A percentile compares a stretch with the other conserved stretches of the same genome.
These are phyloP conservation scores for Phenganax marumi DNA, from an alignment of 92 coral and sea anemone genomes.

Conservation along the genomic window DNA sequence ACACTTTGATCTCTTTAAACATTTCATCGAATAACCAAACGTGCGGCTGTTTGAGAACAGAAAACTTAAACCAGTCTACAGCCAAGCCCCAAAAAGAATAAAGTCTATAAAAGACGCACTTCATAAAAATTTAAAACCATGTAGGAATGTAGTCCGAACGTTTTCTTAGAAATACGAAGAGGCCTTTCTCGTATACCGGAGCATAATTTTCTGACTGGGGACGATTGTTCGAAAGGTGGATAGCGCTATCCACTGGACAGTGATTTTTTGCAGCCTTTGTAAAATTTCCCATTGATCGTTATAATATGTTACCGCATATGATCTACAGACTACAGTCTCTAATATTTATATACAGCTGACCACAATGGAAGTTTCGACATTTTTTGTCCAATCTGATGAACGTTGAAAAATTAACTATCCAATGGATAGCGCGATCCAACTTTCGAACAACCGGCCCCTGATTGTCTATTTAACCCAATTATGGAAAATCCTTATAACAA, in stretches of 20 bases:
- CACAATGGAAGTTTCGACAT: no score
- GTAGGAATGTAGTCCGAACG: neutral
- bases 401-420: no score
- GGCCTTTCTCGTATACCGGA: neutral
- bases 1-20: neutral
- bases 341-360: no score
- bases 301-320: no score
- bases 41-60: neutral
- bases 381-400: no score
- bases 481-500: neutral
- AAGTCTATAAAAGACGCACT: neutral
- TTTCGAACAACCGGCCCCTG: no score
- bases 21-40: conserved; percentile 5
- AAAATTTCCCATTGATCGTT: no score
- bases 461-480: neutral
- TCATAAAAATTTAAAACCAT: neutral
- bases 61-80: neutral
- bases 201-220: neutral
- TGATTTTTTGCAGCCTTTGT: no score
- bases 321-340: no score
- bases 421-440: no score
- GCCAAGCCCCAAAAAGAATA: neutral
- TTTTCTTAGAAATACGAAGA: neutral
- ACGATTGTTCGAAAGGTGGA: no score
- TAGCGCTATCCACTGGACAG: no score